phyloP scores from a whole-genome alignment of 2,888 invertebrate genomes.

The Orthosia cruda region DNA sequence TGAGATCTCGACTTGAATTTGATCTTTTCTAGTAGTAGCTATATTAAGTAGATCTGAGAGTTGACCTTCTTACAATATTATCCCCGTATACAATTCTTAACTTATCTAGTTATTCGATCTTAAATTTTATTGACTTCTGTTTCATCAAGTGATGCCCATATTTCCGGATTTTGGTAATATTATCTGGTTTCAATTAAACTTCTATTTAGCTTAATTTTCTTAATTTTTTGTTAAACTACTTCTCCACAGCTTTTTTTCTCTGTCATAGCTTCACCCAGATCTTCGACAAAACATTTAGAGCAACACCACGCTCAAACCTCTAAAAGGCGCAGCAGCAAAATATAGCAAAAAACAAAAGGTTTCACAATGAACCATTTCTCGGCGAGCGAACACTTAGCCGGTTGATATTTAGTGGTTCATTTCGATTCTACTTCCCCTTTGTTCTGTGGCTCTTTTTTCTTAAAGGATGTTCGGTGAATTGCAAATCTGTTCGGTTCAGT shows the following conservation, averaged over 20 bases:
- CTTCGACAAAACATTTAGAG: constrained; percentile 2
- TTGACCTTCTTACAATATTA: no score
- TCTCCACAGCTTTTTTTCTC: not conserved
- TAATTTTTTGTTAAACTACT: not conserved
- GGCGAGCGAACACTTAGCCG: constrained; percentile 69
- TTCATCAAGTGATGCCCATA: no score
- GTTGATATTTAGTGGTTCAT: constrained; percentile 85
- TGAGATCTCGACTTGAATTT: not conserved
- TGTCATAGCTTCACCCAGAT: not conserved
- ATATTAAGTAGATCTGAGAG: no score
- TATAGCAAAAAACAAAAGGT: constrained; percentile 64
- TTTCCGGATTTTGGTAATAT: no score
- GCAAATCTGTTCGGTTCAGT: constrained; percentile 89
- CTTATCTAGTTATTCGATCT: no score
- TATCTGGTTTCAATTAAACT: not conserved
- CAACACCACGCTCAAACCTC: not conserved
- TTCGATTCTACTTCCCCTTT: constrained; percentile 86
- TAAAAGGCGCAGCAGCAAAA: constrained; percentile 45
- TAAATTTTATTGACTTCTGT: no score
- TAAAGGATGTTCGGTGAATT: constrained; percentile 89
- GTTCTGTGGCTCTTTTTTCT: constrained; percentile 86
- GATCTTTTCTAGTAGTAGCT: no score
- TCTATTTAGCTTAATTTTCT: not conserved
- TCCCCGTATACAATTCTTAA: no score
- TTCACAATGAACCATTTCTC: constrained; percentile 64